Base-by-base conservation (phyloP, 2,888 invertebrate genomes). In the Meta bourneti region DNA sequence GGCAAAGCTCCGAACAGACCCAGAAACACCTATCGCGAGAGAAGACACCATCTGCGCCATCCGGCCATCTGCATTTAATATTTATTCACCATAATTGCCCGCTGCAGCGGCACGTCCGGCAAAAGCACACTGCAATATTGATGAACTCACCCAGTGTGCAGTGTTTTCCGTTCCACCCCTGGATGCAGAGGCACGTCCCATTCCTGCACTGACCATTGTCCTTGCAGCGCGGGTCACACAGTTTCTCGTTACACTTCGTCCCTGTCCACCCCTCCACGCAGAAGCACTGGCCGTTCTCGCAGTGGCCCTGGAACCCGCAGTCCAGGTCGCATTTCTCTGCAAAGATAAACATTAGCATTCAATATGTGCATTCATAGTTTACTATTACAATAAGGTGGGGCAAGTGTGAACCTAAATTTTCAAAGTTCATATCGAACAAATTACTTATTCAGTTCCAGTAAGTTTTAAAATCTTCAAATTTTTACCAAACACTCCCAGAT, bases 161-260 rank as follows among this genome's bases (percentile, higher is more conserved):
- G 95, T 99, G 98, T 94, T 97, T 97, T 93, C 99, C 99, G 95
- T 99, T 99, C 99, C 99, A 99, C 93, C 99, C 99, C 95, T 98
- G 98, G 84, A 98, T 97, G 95, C 99, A 99, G 88, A 98, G 97
- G 95, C 99, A 99, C 83, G 98, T 98, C 92, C 99, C 99, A 95
- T 99, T 99, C 95, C 97, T 97, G 95, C 99, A 99, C 95, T 98
- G 98, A 20, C 99, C 99, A 94, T 99, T 98, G 94, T 98, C 97
- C 87, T 97, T 97, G 95, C 99, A 99, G 84, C 98, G 96, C 93
- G 96, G 95, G 95, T 99, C 99, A 95, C 99, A 99, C 34, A 98
- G 97, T 93, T 98, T 96, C 94, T 98, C 97, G 95, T 98, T 98
- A 95, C 99, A 99, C 93, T 97, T 96, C 83, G 97, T 96, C 69